Conservation (phyloP, 2,888 invertebrate genomes). For the Kuschelorhynchus macadamiae region DNA sequence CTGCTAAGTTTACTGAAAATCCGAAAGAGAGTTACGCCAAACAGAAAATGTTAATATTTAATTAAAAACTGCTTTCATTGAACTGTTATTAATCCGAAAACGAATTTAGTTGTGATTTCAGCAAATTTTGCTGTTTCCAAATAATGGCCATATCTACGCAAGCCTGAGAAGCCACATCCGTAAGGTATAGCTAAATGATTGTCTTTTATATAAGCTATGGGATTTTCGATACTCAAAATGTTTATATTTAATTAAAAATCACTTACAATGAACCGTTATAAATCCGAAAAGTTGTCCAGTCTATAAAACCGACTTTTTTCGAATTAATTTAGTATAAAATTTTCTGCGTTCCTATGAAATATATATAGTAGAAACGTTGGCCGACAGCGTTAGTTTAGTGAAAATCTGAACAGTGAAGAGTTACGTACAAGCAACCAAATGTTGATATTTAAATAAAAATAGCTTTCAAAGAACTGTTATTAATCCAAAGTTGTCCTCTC, state of each 20-base stretch:
- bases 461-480: too few relatives aligned
- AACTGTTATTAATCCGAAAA: slow-evolving; percentile 53
- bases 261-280: slow-evolving; percentile 49
- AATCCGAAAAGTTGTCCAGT: slow-evolving; percentile 54
- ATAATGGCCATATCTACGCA: slow-evolving; percentile 53
- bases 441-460: too few relatives aligned
- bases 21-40: too few relatives aligned
- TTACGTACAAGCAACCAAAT: too few relatives aligned
- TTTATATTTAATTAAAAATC: slow-evolving; percentile 11
- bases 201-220: slow-evolving; percentile 60
- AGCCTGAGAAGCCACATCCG: slow-evolving; percentile 58
- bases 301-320: slow-evolving; percentile 54
- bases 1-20: too few relatives aligned
- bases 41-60: too few relatives aligned
- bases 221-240: slow-evolving; percentile 31
- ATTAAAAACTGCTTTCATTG: slow-evolving; percentile 30
- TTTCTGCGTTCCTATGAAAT: too few relatives aligned
- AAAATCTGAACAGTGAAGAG: too few relatives aligned
- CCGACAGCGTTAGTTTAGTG: too few relatives aligned
- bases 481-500: too few relatives aligned
- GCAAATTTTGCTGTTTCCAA: slow-evolving; percentile 59
- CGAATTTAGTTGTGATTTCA: slow-evolving; percentile 52
- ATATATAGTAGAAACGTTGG: too few relatives aligned
- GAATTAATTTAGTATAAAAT: slow-evolving; percentile 62
- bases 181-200: slow-evolving; percentile 63